Conservation (phyloP, 2,797 vertebrate genomes). For the Enteromius fasciolatus region DNA sequence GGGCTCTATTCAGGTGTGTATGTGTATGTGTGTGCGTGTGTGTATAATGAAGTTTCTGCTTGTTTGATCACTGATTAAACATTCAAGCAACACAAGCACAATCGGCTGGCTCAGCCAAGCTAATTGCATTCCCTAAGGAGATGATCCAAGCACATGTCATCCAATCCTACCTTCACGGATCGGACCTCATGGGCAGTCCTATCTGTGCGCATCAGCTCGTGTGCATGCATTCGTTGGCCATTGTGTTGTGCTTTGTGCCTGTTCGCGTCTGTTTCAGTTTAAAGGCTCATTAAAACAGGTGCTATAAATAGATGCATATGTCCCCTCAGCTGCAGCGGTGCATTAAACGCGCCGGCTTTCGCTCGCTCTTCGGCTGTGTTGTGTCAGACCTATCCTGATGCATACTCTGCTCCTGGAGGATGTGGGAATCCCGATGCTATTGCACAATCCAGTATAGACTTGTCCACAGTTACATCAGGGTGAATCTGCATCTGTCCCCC, state of each 20-base stretch:
- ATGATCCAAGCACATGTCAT: constrained; percentile 54
- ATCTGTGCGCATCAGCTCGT: constrained; percentile 24
- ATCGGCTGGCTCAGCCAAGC: constrained; percentile 47
- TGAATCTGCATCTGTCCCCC: constrained; percentile 28
- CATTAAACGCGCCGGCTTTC: constrained; percentile 1
- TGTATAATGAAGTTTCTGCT: constrained; percentile 47
- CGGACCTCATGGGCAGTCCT: constrained; percentile 28
- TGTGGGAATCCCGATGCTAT: constrained; percentile 43
- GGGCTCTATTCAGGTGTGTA: constrained; percentile 28
- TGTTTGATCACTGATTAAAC: constrained; percentile 58
- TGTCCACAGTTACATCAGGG: constrained; percentile 28
- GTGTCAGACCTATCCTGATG: neutral
- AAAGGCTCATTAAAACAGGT: constrained; percentile 54
- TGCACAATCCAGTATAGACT: constrained; percentile 29
- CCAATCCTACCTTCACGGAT: constrained; percentile 37
- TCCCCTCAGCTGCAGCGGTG: neutral
- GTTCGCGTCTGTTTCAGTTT: constrained; percentile 42
- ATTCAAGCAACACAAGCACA: constrained; percentile 50
- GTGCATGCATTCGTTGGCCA: constrained; percentile 10
- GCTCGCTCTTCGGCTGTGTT: neutral
- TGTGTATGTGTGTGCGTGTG: constrained; percentile 4
- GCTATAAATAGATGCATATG: constrained; percentile 59
- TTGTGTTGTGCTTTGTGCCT: constrained; percentile 23
- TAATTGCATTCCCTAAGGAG: constrained; percentile 60
- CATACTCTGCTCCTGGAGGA: constrained; percentile 28